A percentile compares a stretch with the other conserved stretches of the same genome.
Evolutionary conservation across 2,888 invertebrate species (phyloP).

Genomic region (Priocnemis perturbator): DNA sequence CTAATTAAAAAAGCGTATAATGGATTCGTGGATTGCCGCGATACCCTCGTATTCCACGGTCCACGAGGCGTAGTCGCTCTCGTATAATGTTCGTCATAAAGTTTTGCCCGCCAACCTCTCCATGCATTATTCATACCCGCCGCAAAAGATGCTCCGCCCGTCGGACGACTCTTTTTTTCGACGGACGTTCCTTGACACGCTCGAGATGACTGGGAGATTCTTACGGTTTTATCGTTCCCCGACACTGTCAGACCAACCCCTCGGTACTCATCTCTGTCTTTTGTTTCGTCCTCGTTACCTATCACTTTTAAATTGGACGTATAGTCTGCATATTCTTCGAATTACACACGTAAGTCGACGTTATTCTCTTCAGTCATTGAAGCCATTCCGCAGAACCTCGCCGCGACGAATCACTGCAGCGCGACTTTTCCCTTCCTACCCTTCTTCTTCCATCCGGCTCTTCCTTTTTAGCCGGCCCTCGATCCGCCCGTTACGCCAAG

Average conservation of each 20-base stretch:
- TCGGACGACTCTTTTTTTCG: conserved; percentile 34
- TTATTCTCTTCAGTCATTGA: no score
- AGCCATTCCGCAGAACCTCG: no score
- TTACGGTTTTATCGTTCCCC: conserved; percentile 15
- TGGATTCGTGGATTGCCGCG: conserved; percentile 30
- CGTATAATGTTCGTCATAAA: conserved; percentile 30
- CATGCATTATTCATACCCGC: conserved; percentile 48
- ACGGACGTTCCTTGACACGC: conserved; percentile 37
- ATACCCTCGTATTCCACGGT: conserved; percentile 4
- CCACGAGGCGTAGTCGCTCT: no score
- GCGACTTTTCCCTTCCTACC: no score
- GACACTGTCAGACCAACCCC: neutral
- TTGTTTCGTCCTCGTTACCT: neutral
- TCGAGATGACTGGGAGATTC: conserved; percentile 45
- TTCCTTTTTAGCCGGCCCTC: no score
- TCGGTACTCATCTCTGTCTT: conserved; percentile 7
- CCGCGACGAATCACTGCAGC: no score
- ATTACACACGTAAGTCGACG: no score
- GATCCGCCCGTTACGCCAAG: conserved; percentile 34
- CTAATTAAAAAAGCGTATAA: conserved; percentile 33
- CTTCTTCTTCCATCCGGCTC: neutral
- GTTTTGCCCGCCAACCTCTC: conserved; percentile 32
- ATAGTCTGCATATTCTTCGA: no score
- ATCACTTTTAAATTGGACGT: no score
- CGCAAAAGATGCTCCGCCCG: conserved; percentile 20